A percentile compares a stretch with the other conserved stretches of the same genome.
Conservation (phyloP, 2,797 vertebrate genomes). For the Gallinago nigripennis region DNA sequence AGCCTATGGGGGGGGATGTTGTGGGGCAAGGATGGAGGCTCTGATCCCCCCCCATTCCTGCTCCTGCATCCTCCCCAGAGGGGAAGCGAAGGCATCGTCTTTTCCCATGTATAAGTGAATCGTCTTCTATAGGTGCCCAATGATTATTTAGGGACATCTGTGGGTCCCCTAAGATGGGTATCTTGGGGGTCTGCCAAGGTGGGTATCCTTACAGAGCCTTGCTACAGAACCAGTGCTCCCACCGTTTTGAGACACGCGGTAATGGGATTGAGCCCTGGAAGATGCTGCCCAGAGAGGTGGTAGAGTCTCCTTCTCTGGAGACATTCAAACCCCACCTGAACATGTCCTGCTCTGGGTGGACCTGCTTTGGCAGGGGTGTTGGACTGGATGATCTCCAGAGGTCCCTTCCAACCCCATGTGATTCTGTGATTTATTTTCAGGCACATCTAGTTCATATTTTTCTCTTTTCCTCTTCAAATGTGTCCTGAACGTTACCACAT, state of each 20-base stretch:
- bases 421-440: too few relatives aligned
- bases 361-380: too few relatives aligned
- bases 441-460: neutral
- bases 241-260: neutral
- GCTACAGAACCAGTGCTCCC: neutral
- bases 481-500: fast-evolving
- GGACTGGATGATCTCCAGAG: too few relatives aligned
- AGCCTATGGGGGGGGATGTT: neutral
- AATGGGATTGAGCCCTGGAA: too few relatives aligned
- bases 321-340: too few relatives aligned
- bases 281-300: too few relatives aligned
- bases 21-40: neutral
- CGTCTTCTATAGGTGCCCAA: fast-evolving
- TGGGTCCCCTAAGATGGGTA: neutral
- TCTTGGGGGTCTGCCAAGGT: neutral
- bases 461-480: neutral
- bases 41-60: fast-evolving
- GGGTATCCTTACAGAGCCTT: neutral
- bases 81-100: neutral
- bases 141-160: fast-evolving
- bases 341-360: too few relatives aligned
- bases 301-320: too few relatives aligned
- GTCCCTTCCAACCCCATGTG: too few relatives aligned
- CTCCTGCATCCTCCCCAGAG: neutral
- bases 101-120: neutral